phyloP scores from a whole-genome alignment of 2,797 vertebrate genomes.

The Clarias platycephalus region DNA sequence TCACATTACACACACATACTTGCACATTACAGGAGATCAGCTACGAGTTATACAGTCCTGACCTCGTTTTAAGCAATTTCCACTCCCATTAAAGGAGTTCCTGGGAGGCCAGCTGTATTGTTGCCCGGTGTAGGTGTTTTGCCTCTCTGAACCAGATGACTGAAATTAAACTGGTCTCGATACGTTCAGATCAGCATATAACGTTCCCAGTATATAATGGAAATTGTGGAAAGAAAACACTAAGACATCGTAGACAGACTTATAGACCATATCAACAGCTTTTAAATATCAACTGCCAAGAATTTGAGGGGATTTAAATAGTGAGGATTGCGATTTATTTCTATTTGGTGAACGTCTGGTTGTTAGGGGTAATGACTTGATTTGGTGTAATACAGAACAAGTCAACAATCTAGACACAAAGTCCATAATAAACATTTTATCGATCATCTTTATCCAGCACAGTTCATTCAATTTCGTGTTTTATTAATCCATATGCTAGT shows the following conservation, averaged over 20 bases:
- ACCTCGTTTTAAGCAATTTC: too few relatives aligned
- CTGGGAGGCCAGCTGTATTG: neutral
- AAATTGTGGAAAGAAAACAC: neutral
- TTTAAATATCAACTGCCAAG: neutral
- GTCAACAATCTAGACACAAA: neutral
- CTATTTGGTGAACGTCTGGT: neutral
- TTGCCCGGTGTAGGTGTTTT: neutral
- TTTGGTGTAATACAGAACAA: neutral
- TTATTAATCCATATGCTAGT: neutral
- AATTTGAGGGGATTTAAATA: neutral
- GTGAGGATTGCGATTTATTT: neutral
- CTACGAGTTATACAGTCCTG: too few relatives aligned
- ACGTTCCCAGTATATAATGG: neutral
- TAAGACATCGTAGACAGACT: neutral
- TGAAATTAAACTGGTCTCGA: neutral
- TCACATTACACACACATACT: too few relatives aligned
- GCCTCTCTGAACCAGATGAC: neutral
- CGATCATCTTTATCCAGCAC: neutral
- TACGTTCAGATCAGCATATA: neutral
- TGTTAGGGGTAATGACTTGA: neutral
- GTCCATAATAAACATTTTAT: neutral
- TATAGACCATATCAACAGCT: neutral
- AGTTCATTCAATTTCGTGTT: neutral
- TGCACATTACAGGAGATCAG: too few relatives aligned
- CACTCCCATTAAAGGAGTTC: too few relatives aligned